phyloP scores from a whole-genome alignment of 2,888 invertebrate genomes.

The Tyria jacobaeae region DNA sequence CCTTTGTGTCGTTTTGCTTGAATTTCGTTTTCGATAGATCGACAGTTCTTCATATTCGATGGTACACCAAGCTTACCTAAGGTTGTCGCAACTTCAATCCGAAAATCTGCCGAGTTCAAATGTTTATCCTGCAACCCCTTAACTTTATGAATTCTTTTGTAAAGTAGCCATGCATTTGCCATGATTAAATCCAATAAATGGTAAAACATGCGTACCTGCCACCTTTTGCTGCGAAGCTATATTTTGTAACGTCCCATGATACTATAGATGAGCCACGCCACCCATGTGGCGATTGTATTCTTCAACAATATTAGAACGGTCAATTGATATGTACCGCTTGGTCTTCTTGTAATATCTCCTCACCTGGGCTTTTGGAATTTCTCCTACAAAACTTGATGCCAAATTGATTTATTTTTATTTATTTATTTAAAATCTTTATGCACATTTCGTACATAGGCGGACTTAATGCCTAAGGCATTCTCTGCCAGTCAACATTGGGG shows the following conservation, averaged over 20 bases:
- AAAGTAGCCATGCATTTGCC: constrained; percentile 14
- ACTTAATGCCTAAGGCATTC: too few relatives aligned
- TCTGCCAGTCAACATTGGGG: too few relatives aligned
- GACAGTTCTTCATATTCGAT: constrained; percentile 13
- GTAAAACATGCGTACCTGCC: too few relatives aligned
- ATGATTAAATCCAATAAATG: constrained; percentile 21
- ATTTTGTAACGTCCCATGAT: constrained; percentile 23
- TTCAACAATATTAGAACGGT: too few relatives aligned
- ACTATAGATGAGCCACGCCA: constrained; percentile 9
- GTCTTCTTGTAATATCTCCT: too few relatives aligned
- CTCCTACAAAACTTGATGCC: too few relatives aligned
- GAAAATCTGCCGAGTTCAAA: constrained; percentile 16
- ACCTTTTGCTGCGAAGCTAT: constrained; percentile 10
- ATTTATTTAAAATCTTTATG: too few relatives aligned
- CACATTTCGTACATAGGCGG: too few relatives aligned
- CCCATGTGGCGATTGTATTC: too few relatives aligned
- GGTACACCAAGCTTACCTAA: neutral
- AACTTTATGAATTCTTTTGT: constrained; percentile 12
- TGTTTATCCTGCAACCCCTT: neutral
- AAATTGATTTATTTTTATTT: too few relatives aligned
- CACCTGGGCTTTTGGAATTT: too few relatives aligned
- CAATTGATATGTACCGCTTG: too few relatives aligned
- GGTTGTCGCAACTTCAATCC: constrained; percentile 13
- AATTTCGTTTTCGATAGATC: constrained; percentile 16
- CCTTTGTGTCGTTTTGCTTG: constrained; percentile 20